Evolutionary conservation across 1,140 invertebrate species (phyloP).

Genomic region (Brachionus calyciflorus): DNA sequence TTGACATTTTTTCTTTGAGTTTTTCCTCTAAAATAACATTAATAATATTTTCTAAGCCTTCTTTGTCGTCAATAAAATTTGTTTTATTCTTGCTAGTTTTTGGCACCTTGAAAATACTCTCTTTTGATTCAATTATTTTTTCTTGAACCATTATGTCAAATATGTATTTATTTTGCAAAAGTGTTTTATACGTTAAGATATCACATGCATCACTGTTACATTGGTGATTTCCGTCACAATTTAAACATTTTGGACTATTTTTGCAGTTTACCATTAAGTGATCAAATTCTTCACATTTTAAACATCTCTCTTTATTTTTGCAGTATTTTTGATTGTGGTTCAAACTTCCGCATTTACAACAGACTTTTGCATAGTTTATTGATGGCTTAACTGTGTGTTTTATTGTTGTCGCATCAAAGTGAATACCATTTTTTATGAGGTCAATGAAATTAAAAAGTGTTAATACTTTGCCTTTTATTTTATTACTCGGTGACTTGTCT

Average conservation of each 20-base stretch:
- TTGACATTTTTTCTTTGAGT: too few relatives aligned
- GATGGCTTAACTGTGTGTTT: background rate
- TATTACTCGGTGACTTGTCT: background rate
- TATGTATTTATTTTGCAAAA: background rate
- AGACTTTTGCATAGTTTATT: background rate
- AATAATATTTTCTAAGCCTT: too few relatives aligned
- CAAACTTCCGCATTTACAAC: background rate
- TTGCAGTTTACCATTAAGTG: background rate
- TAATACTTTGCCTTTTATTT: background rate
- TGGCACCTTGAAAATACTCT: background rate
- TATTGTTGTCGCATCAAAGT: background rate
- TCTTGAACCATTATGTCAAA: background rate
- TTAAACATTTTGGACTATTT: background rate
- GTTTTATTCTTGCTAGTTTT: too few relatives aligned
- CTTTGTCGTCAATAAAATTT: too few relatives aligned
- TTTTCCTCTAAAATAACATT: too few relatives aligned
- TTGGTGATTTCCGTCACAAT: background rate
- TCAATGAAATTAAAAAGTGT: background rate
- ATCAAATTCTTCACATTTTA: background rate
- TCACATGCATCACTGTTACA: background rate
- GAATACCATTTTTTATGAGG: background rate
- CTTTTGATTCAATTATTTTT: background rate
- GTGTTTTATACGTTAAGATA: background rate
- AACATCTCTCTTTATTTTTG: background rate
- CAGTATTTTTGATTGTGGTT: background rate